Evolutionary conservation across 2,113 vertebrate species (phyloP).

Genomic region (Odobenus rosmarus): DNA sequence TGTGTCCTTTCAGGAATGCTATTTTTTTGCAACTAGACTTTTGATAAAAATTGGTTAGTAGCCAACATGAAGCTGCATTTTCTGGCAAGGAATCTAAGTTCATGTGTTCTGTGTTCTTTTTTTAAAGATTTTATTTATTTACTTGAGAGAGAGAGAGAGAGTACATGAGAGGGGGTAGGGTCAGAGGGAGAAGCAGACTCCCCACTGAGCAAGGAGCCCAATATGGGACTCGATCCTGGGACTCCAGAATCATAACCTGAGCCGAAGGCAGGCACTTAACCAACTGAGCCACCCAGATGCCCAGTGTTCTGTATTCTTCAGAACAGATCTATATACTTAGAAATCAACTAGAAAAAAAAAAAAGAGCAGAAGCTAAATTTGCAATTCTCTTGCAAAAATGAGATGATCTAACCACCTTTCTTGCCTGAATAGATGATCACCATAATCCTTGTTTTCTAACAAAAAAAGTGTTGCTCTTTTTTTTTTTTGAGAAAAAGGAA

Average conservation of each 20-base stretch:
- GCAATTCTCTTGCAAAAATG: conserved; percentile 34
- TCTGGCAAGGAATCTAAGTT: conserved; percentile 37
- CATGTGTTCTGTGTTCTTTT: conserved; percentile 5
- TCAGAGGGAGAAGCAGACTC: no score
- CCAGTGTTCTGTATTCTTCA: conserved; percentile 41
- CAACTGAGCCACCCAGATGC: no score
- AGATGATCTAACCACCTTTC: neutral
- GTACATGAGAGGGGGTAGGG: no score
- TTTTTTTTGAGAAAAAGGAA: neutral
- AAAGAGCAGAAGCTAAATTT: neutral
- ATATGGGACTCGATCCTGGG: no score
- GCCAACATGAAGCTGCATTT: conserved; percentile 55
- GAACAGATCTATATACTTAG: neutral
- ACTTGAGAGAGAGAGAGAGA: no score
- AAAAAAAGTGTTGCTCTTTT: neutral
- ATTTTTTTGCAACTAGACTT: neutral
- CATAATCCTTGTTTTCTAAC: neutral
- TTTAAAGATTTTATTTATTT: no score
- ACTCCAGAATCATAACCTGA: no score
- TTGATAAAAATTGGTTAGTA: conserved; percentile 46
- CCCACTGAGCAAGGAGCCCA: no score
- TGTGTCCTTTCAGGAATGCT: conserved; percentile 16
- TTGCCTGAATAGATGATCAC: neutral
- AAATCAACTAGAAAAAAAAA: neutral
- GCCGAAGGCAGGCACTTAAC: no score